Evolutionary conservation across 2,797 vertebrate genomes (phyloP).

Genomic region (Ctenochaetus hawaiiensis): DNA sequence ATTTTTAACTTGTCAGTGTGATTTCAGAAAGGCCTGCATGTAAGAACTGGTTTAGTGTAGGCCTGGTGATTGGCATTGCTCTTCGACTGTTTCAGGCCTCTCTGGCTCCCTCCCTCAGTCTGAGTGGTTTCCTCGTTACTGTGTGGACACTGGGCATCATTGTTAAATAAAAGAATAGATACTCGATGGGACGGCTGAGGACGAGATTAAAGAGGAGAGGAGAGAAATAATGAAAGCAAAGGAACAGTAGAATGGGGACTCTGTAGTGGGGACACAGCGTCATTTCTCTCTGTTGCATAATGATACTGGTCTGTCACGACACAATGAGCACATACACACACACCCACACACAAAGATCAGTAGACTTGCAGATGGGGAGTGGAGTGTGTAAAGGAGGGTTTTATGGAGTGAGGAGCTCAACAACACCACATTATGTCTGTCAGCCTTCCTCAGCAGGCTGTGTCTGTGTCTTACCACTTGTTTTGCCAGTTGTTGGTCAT

Average conservation of each 20-base stretch:
- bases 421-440: conserved; percentile 62
- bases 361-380: conserved; percentile 55
- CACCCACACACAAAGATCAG: conserved; percentile 37
- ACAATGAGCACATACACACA: conserved; percentile 37
- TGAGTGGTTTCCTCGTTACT: conserved; percentile 32
- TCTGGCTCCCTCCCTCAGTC: conserved; percentile 24
- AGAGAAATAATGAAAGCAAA: conserved; percentile 56
- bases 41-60: conserved; percentile 1
- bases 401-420: conserved; percentile 66
- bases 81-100: conserved; percentile 47
- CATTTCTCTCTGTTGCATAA: conserved; percentile 75
- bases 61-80: conserved; percentile 26
- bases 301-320: conserved; percentile 69
- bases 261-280: conserved; percentile 68
- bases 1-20: background rate
- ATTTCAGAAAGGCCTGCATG: conserved; percentile 7
- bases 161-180: conserved; percentile 65
- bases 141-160: conserved; percentile 70
- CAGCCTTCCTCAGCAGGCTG: conserved; percentile 28
- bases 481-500: conserved; percentile 14
- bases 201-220: conserved; percentile 46
- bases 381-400: conserved; percentile 74
- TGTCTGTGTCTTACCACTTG: conserved; percentile 4
- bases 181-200: conserved; percentile 44
- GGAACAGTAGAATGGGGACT: conserved; percentile 67